Base-by-base conservation (phyloP, 2,888 invertebrate genomes). In the Melieria crassipennis region DNA sequence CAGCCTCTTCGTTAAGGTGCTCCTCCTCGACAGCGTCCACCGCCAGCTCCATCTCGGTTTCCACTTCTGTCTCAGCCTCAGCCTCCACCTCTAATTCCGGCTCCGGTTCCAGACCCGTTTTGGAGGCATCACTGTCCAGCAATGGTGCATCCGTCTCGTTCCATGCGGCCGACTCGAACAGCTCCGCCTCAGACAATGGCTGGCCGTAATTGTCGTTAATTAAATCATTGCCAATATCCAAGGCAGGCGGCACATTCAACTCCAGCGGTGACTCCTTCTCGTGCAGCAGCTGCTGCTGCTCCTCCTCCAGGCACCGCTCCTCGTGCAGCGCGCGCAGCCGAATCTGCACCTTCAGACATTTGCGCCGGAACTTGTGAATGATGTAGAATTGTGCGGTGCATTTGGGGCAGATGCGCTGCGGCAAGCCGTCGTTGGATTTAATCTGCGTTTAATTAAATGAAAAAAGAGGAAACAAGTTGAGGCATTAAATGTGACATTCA, bases 301-400 rank as follows among this genome's bases (percentile, higher is more conserved):
- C 13, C 43, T 69, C 47, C 52, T 73, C 63, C 47, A 65, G 65
- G 48, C 72, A 73, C 48, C 64, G 56, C 50, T 76, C 76, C 63
- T 78, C 78, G 70, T 74, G 73, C 9, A 74, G 66, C n/a, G 77
- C 76, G 48, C 79, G 78, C 50, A 84, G 74, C 43, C 81, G 80
- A 55, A 78, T 78, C 75, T 84, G 84, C 60, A 83, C 80, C n/a
- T 82, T 82, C 45, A 81, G 69, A 60, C 84, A 84, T 69, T 81
- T 81, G 70, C 84, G 78, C 4, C 85, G 84, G 70, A 84, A 84
- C 73, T 84, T 84, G 73, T 79, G 82, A 67, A 84, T 80, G 79
- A 84, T 83, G 69, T 81, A 77, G 68, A 84, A 83, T 68, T 83
- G 83, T 7, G 83, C 83, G 65, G 74, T 81, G 76, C 84, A 84